Base-by-base conservation (phyloP, 2,797 vertebrate genomes). In the Rhyacichthys aspro region DNA sequence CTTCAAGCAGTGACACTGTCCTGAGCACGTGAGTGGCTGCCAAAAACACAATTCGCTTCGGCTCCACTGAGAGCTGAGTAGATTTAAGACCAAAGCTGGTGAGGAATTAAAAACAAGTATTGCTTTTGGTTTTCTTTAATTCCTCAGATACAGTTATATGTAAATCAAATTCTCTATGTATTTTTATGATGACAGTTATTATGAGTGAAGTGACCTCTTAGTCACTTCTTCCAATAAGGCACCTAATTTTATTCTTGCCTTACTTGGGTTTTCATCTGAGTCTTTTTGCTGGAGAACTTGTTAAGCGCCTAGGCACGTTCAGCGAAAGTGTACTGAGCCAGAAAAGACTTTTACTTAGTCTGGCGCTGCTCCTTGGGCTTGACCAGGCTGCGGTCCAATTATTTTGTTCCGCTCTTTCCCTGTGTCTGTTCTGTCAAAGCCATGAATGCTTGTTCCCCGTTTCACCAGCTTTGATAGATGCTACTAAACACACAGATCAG, bases 301-400 rank as follows among this genome's bases (percentile, higher is more conserved):
- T 87, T 89, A 88, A 73, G 75, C 33, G 50, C 55, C 86, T 39
- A 10, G 42, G 55, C 88, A 89, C 74, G 72, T 89, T 72, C 56
- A 32, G 64, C 57, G 64, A 62, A 67, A 84, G 81, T 46, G 79
- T 78, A 85, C 62, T 43, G 76, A 72, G 54, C 74, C 82, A 85
- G 78, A 88, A 83, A 85, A 84, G 74, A 77, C 70, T 67, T 67
- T 77, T 38, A 37, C 79, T 50, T 81, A 70, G 70, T 49, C 61
- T 67, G 69, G 73, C 68, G 11, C 56, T 67, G 52, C 45, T 78
- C 66, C 70, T 49, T 70, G 61, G 76, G 66, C 70, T 82, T 70
- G n/a, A 38, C 23, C 16, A 2, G 74, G 72, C 64, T 63, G 46
- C 67, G 6, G 57, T 69, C 76, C 78, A 87, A 79, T 82, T 77